phyloP scores from a whole-genome alignment of 2,888 invertebrate genomes.

The Octodonta nipae region DNA sequence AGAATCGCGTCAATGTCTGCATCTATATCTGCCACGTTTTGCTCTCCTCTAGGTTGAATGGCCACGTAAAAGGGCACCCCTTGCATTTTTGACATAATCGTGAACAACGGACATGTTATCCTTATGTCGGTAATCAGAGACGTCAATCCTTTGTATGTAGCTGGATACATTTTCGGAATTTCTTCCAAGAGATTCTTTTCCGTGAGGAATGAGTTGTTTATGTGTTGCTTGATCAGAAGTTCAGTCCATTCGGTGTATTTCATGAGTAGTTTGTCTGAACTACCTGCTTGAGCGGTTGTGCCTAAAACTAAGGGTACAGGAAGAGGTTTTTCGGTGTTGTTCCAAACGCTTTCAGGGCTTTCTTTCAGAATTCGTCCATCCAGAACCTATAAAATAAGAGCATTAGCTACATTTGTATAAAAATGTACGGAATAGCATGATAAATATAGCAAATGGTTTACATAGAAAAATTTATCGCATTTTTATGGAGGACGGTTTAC shows the following conservation, averaged over 20 bases:
- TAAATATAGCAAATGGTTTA: too few relatives aligned
- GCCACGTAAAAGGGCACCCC: constrained; percentile 62
- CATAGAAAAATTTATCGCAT: too few relatives aligned
- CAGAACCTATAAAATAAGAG: constrained; percentile 26
- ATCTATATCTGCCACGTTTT: constrained; percentile 38
- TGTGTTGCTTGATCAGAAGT: constrained; percentile 48
- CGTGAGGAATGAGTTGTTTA: constrained; percentile 51
- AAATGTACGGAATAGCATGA: too few relatives aligned
- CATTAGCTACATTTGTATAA: neutral
- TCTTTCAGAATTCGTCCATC: constrained; percentile 58
- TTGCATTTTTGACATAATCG: constrained; percentile 49
- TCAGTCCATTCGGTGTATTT: constrained; percentile 54
- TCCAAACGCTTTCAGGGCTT: constrained; percentile 54
- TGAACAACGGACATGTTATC: constrained; percentile 63
- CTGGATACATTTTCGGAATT: constrained; percentile 51
- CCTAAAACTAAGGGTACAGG: constrained; percentile 50
- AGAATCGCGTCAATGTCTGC: constrained; percentile 67
- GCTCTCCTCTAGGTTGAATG: constrained; percentile 44
- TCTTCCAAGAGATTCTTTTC: constrained; percentile 48
- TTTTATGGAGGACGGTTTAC: too few relatives aligned
- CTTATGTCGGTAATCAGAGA: constrained; percentile 66
- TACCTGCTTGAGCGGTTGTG: constrained; percentile 60
- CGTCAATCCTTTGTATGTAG: constrained; percentile 51
- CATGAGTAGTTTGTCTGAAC: constrained; percentile 45
- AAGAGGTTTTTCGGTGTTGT: constrained; percentile 31